phyloP scores from a whole-genome alignment of 2,888 invertebrate species.

The Sphaerophoria taeniata region DNA sequence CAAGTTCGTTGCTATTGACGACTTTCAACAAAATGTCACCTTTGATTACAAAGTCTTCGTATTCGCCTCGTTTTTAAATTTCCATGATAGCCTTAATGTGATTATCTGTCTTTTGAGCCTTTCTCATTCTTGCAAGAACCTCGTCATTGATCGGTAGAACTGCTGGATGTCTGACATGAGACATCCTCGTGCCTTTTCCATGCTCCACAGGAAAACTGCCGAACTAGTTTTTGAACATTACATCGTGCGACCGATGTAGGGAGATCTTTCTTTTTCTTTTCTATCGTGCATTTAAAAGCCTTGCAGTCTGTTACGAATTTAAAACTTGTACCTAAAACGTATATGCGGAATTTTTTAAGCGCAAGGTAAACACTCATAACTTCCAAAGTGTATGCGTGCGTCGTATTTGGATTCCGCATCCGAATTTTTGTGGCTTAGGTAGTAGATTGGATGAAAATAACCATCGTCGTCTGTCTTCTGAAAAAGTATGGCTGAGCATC shows the following conservation, averaged over 20 bases:
- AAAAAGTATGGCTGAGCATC: too few relatives aligned
- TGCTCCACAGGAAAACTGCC: background rate
- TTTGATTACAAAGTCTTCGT: constrained; percentile 6
- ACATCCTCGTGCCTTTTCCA: constrained; percentile 1
- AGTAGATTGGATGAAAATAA: background rate
- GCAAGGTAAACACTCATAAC: background rate
- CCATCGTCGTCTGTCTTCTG: background rate
- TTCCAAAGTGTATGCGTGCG: background rate
- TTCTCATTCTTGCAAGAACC: constrained; percentile 8
- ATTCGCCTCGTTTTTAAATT: background rate
- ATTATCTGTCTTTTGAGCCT: background rate
- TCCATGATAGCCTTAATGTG: background rate
- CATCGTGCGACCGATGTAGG: constrained; percentile 10
- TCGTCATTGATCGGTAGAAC: background rate
- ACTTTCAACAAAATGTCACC: background rate
- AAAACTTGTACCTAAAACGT: background rate
- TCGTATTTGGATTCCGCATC: background rate
- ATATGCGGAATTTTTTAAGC: background rate
- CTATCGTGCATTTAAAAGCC: too few relatives aligned
- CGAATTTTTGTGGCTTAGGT: constrained; percentile 3
- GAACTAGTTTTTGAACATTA: constrained; percentile 1
- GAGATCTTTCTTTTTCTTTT: background rate
- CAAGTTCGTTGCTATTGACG: background rate
- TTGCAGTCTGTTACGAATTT: constrained; percentile 6
- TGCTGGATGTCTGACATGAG: background rate